These are phyloP conservation scores for Timema cristinae DNA, from an alignment of 2,888 invertebrate genomes.

Conservation along the genomic window DNA sequence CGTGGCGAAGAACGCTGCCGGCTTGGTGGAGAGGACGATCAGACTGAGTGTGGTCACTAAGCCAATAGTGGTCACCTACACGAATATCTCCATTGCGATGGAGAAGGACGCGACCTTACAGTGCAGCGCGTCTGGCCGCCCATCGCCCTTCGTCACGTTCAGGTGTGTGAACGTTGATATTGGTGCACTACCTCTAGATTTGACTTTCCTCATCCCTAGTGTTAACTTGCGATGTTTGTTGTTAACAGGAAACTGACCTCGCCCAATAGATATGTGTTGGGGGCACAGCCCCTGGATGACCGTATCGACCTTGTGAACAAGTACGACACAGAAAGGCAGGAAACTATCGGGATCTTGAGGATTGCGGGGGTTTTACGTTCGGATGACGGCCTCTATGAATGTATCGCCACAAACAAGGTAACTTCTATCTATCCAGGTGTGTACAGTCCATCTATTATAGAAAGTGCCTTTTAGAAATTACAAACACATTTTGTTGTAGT, in stretches of 20 bases:
- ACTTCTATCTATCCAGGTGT: too few species aligned
- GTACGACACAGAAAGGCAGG: constrained; percentile 52
- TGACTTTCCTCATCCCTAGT: too few species aligned
- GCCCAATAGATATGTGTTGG: constrained; percentile 58
- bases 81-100: constrained; percentile 65
- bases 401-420: constrained; percentile 69
- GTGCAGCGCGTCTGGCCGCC: constrained; percentile 77
- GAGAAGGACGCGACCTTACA: constrained; percentile 61
- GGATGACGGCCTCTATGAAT: constrained; percentile 87
- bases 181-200: too few species aligned
- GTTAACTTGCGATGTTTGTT: neutral
- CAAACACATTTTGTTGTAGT: too few species aligned
- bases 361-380: constrained; percentile 52
- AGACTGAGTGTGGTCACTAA: constrained; percentile 67
- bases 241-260: constrained; percentile 60
- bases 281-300: constrained; percentile 60
- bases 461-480: too few species aligned
- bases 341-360: constrained; percentile 62
- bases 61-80: constrained; percentile 73
- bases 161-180: constrained; percentile 30
- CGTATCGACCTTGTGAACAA: constrained; percentile 61
- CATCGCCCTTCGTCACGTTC: constrained; percentile 75
- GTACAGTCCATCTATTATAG: too few species aligned
- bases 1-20: constrained; percentile 74
- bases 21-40: constrained; percentile 61